phyloP scores from a whole-genome alignment of 2,888 invertebrate genomes.

The Electrophaes corylata region DNA sequence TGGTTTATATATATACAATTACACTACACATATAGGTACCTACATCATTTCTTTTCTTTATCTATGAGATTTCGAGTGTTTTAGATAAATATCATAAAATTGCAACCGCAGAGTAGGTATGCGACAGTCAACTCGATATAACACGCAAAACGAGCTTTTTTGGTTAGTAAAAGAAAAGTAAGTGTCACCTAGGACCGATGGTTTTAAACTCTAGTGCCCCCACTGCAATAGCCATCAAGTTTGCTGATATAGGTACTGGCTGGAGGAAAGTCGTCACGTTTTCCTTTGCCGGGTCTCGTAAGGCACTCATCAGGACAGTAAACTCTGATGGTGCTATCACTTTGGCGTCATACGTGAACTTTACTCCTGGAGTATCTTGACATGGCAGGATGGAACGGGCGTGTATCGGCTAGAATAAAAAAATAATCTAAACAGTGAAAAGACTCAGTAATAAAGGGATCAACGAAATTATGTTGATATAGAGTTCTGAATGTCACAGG shows the following conservation, averaged over 20 bases:
- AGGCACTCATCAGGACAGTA: conserved; percentile 95
- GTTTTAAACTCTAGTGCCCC: conserved; percentile 90
- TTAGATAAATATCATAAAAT: too few relatives aligned
- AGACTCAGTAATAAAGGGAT: too few relatives aligned
- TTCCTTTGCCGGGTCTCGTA: conserved; percentile 78
- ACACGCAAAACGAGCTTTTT: neutral
- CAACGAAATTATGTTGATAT: too few relatives aligned
- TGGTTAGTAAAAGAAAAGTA: neutral
- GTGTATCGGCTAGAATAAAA: conserved; percentile 88
- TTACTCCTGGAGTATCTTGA: conserved; percentile 96
- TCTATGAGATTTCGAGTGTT: too few relatives aligned
- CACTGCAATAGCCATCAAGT: conserved; percentile 94
- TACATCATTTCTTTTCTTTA: too few relatives aligned
- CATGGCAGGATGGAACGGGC: conserved; percentile 95
- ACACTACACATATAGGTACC: too few relatives aligned
- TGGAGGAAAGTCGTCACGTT: conserved; percentile 87
- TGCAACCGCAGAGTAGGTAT: too few relatives aligned
- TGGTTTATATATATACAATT: too few relatives aligned
- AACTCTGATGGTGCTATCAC: conserved; percentile 89
- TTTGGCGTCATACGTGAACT: conserved; percentile 91
- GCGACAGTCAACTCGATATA: too few relatives aligned
- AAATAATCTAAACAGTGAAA: neutral
- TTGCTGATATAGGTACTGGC: conserved; percentile 93
- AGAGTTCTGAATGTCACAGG: neutral
- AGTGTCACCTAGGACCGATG: conserved; percentile 87